Conservation (phyloP, 2,113 vertebrate species). For the Carollia perspicillata region DNA sequence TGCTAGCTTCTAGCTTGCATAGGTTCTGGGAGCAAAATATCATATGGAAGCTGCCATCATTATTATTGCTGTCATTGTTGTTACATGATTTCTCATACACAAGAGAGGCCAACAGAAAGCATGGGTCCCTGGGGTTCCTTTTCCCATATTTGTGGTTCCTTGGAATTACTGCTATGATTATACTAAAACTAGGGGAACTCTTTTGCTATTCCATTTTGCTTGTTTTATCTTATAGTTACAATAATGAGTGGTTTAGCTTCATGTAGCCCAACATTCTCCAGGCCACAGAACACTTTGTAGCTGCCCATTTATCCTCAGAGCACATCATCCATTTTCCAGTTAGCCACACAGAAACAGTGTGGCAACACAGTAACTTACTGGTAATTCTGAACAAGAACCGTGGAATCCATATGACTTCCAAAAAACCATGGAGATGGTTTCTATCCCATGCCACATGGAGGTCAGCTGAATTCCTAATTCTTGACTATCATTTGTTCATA, state of each 20-base stretch:
- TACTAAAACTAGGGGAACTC: background rate
- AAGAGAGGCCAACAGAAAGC: background rate
- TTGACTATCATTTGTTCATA: background rate
- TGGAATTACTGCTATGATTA: background rate
- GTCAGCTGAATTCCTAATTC: background rate
- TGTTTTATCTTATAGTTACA: background rate
- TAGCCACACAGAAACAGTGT: background rate
- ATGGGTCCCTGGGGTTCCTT: background rate
- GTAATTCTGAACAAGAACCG: background rate
- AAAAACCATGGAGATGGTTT: background rate
- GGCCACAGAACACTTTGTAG: background rate
- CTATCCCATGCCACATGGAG: background rate
- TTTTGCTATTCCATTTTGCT: conserved; percentile 15
- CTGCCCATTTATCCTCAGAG: background rate
- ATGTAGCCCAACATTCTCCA: background rate
- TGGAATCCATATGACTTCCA: background rate
- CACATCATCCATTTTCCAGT: background rate
- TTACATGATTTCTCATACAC: background rate
- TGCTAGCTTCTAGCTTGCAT: background rate
- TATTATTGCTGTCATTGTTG: background rate
- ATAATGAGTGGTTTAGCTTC: background rate
- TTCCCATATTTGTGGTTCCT: background rate
- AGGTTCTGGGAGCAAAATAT: background rate
- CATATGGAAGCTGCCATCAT: background rate
- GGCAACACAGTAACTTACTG: background rate